Base-by-base conservation (phyloP, 2,888 invertebrate species). In the Coelinius sp. region DNA sequence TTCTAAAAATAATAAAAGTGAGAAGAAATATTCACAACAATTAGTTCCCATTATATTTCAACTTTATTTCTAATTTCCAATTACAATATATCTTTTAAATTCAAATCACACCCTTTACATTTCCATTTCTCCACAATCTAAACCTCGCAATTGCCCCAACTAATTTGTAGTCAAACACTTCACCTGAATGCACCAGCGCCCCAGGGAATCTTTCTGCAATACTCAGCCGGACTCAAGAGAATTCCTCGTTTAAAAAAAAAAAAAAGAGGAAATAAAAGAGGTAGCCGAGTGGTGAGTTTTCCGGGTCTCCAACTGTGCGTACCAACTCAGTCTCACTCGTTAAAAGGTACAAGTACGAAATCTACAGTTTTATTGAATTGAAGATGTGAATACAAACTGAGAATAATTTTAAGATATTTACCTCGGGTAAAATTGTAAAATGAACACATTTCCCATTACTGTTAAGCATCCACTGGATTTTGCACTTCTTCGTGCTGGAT, bases 291-390 rank as follows among this genome's bases (percentile, higher is more conserved):
- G 27, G 27, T 27, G 27, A 56, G 27, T 56, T 56, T 56, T 56
- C 56, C 56, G 56, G 56, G 56, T 56, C 27, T 56, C 27, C 27
- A 25, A 27, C 56, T 56, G 56, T 25, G 56, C 27, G 56, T 56
- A 25, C 56, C 56, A 27, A 12, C 4, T 17, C 24, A 56, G 56
- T 56, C 12, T 24, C 12, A 56, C 27, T 25, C 56, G 24, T 31
- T 31, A 59, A 59, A 2, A 25, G 8, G 5, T 22, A n/a, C 12
- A 22, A n/a, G 14, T 25, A 53, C 25, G 53, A 53, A 53, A 53
- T 31, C 1, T 20, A 12, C 20, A 59, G 20, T 59, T 31, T 59
- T 59, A 59, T 59, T 59, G 31, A 35, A 59, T 17, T 10, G 31
- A 59, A 35, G 14, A 31, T 10, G 59, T 59, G 35, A 20, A 35